Conservation (phyloP, 2,797 vertebrate genomes). For the Microctenopoma steveboyesi region DNA sequence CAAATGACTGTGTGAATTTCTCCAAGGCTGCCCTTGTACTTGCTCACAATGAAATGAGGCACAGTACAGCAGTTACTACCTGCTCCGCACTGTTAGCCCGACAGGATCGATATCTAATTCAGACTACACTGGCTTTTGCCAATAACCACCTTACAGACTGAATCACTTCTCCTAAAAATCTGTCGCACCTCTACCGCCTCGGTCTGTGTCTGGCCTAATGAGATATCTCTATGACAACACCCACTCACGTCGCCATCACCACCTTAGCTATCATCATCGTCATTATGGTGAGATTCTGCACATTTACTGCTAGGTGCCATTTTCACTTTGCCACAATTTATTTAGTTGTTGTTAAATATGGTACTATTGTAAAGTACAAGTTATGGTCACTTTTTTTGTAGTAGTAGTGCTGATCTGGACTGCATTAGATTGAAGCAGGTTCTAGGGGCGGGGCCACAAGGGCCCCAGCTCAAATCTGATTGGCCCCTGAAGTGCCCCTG, state of each 20-base stretch:
- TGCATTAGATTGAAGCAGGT: too few relatives aligned
- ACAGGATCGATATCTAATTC: conserved; percentile 83
- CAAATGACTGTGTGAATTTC: conserved; percentile 36
- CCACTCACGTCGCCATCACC: conserved; percentile 13
- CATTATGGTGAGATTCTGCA: background rate
- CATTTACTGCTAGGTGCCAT: too few relatives aligned
- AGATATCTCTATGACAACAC: conserved; percentile 46
- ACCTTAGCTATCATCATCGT: conserved; percentile 2
- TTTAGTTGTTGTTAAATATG: too few relatives aligned
- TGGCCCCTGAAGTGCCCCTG: too few relatives aligned
- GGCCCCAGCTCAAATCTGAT: too few relatives aligned
- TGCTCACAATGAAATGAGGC: conserved; percentile 51
- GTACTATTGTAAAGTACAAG: too few relatives aligned
- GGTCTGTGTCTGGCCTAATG: conserved; percentile 56
- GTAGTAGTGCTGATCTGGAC: background rate
- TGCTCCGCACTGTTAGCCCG: conserved; percentile 46
- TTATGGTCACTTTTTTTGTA: background rate
- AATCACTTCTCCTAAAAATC: conserved; percentile 66
- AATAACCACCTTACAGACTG: conserved; percentile 64
- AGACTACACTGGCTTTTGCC: conserved; percentile 65
- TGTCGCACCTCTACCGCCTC: conserved; percentile 52
- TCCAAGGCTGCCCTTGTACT: conserved; percentile 17
- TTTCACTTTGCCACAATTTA: background rate
- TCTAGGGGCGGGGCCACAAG: too few relatives aligned
- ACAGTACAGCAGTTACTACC: conserved; percentile 52